These are phyloP conservation scores for Brachyopa scutellaris DNA, from an alignment of 2,888 invertebrate genomes.

Conservation along the genomic window DNA sequence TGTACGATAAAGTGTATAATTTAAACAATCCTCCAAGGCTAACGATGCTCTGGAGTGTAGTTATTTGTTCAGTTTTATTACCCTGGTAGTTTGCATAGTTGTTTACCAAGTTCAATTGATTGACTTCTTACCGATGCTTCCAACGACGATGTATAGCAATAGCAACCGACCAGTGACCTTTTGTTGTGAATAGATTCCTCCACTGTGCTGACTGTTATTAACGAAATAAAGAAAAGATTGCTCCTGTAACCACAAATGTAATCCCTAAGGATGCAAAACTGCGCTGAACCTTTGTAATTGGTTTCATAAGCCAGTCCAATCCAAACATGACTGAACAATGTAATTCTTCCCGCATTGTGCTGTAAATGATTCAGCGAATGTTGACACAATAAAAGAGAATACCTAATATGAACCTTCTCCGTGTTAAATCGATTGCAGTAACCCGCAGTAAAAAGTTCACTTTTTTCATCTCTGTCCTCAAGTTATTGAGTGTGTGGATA, in stretches of 20 bases:
- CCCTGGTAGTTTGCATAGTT: constrained; percentile 4
- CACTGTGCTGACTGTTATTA: background rate
- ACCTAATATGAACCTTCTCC: constrained; percentile 15
- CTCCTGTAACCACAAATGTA: background rate
- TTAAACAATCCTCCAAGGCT: background rate
- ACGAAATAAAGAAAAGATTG: background rate
- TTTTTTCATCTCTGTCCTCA: background rate
- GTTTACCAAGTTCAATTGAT: constrained; percentile 17
- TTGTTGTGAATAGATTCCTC: background rate
- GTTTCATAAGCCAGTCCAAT: constrained; percentile 3
- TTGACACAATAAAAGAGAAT: constrained; percentile 49
- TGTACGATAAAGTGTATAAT: background rate
- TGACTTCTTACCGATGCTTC: background rate
- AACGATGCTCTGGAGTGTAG: constrained; percentile 12
- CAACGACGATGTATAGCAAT: too few relatives aligned
- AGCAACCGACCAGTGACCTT: too few relatives aligned
- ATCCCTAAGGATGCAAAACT: constrained; percentile 8
- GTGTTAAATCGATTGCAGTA: constrained; percentile 29
- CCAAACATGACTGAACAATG: constrained; percentile 11
- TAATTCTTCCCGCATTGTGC: constrained; percentile 17
- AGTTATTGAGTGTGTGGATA: constrained; percentile 40
- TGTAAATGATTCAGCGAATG: constrained; percentile 32
- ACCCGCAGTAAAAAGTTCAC: constrained; percentile 14
- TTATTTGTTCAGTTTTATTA: constrained; percentile 4
- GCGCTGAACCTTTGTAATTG: constrained; percentile 31